Evolutionary conservation across 2,888 invertebrate genomes (phyloP), one percentile per base, ranked within the genome.

Genomic region (Drosophila bunnanda): DNA sequence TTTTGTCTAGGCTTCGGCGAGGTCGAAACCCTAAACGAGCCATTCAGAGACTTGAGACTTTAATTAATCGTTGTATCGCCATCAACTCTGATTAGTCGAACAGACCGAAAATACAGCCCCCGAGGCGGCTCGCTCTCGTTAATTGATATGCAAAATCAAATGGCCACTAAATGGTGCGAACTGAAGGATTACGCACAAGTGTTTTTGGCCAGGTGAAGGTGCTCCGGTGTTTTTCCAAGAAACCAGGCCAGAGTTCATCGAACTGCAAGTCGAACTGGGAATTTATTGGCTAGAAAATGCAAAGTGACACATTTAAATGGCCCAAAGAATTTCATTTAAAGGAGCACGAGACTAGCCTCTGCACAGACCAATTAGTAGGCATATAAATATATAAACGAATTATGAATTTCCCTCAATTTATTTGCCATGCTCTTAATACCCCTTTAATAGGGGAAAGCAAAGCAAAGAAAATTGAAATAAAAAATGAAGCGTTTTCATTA

Each of bases 121-220:
- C 55, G 54, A 55, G 67, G 58, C 76, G 54, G 55, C 70, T 79
- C 55, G 64, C 58, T 65, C 65, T 62, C 66, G 64, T 74, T 82
- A 78, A 85, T 85, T 80, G 82, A 82, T 82, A 57, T 67, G 56
- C 56, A 76, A 81, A 81, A 82, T 72, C 67, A 76, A 65, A 79
- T 74, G 69, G 57, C 65, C 73, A 58, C 72, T 72, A 72, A 72
- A 58, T 58, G 72, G 72, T 72, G 72, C 65, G 46, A 71, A 53
- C 46, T 56, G 13, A 41, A 30, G 69, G 55, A 61, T 70, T 70
- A 55, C 61, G 55, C 65, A 36, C 20, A 71, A 62, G 56, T 71
- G 71, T n/a, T n/a, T 46, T 48, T 17, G 22, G 36, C 53, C 56
- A 53, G 44, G 55, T 56, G 44, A 65, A 46, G 65, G 66, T 34